Percentiles rank a stretch among this genome's conserved stretches.
phyloP scores from a whole-genome alignment of 2,113 vertebrate species.

The Mesembrinibis cayennensis region DNA sequence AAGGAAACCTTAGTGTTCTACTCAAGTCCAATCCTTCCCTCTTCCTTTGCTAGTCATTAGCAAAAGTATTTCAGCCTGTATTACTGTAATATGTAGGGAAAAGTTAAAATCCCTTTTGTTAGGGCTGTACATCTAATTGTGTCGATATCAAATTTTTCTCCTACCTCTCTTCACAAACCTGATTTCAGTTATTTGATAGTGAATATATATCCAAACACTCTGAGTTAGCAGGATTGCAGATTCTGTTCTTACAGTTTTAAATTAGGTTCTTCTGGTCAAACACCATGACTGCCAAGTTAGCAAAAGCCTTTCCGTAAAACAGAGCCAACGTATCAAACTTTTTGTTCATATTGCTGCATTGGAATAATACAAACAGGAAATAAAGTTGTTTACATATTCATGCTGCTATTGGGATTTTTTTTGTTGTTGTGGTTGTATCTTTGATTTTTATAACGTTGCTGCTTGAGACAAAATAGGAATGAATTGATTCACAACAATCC shows the following conservation, averaged over 20 bases:
- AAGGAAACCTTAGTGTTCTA: neutral
- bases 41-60: neutral
- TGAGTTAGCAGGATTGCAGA: neutral
- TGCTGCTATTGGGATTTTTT: neutral
- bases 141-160: neutral
- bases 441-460: conserved; percentile 22
- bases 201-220: neutral
- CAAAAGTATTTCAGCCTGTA: neutral
- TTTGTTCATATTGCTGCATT: neutral
- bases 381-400: conserved; percentile 7
- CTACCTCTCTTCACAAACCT: neutral
- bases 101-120: neutral
- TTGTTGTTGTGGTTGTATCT: neutral
- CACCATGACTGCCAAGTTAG: neutral
- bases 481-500: conserved; percentile 27
- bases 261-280: neutral
- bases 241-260: neutral
- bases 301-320: neutral
- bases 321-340: neutral
- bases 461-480: conserved; percentile 53
- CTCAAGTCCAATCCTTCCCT: neutral
- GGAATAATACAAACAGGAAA: conserved; percentile 10
- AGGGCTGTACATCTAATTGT: neutral
- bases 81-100: neutral
- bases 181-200: neutral